Percentiles rank a stretch among this genome's conserved stretches.
These are phyloP conservation scores for Peromyscus leucopus DNA, from an alignment of 2,113 vertebrate species.

Conservation along the genomic window DNA sequence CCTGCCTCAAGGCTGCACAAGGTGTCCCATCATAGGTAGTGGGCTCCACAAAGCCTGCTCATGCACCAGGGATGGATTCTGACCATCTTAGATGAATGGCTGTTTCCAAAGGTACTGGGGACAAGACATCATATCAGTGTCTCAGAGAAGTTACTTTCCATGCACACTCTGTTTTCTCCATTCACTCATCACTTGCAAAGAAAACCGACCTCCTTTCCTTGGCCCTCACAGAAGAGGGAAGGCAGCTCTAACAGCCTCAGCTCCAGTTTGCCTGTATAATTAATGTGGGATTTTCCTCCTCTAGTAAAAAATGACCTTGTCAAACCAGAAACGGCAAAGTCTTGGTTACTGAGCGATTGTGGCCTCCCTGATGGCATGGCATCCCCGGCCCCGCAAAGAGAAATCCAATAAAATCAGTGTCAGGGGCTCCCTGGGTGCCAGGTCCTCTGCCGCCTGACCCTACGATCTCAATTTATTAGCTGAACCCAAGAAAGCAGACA, in stretches of 20 bases:
- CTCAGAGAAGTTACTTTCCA: not conserved
- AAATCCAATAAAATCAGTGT: conserved; percentile 93
- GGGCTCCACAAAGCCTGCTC: no score
- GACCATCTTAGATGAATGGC: not conserved
- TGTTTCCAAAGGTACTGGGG: not conserved
- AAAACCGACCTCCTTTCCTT: not conserved
- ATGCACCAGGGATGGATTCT: no score
- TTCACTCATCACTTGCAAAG: not conserved
- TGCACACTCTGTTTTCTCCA: not conserved
- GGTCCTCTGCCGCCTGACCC: conserved; percentile 90
- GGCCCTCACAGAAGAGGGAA: conserved; percentile 71
- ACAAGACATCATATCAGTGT: not conserved
- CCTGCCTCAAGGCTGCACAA: no score
- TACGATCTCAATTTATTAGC: conserved; percentile 92
- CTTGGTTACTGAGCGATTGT: conserved; percentile 90
- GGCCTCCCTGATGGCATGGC: conserved; percentile 89
- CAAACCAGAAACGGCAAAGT: conserved; percentile 91
- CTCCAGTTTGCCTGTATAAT: conserved; percentile 90
- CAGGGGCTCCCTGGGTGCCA: conserved; percentile 90
- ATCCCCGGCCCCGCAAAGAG: conserved; percentile 88
- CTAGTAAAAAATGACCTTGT: conserved; percentile 92
- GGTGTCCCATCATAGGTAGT: no score
- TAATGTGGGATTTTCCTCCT: conserved; percentile 89
- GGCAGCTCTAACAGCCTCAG: conserved; percentile 85
- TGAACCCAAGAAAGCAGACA: conserved; percentile 90